Conservation (phyloP, 2,888 invertebrate genomes). For the Leucozona laternaria region DNA sequence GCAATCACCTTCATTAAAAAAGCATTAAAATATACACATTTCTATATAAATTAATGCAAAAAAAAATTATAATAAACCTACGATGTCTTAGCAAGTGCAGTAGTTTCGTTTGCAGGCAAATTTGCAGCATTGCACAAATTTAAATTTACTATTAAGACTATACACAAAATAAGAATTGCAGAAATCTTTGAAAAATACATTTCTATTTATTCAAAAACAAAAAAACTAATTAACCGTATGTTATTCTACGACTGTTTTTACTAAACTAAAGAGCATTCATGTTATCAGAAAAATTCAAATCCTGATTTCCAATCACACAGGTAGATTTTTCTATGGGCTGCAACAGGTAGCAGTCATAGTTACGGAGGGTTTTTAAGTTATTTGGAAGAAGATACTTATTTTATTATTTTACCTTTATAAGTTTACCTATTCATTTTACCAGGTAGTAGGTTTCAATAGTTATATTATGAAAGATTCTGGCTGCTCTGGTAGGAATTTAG, state of each 20-base stretch:
- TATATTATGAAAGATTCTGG: too few relatives aligned
- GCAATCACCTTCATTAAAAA: background rate
- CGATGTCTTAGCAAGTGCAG: conserved; percentile 57
- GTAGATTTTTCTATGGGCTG: background rate
- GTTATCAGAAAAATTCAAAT: background rate
- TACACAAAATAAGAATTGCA: background rate
- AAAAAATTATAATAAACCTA: conserved; percentile 25
- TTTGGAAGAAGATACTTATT: background rate
- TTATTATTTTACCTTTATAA: background rate
- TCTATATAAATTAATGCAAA: too few relatives aligned
- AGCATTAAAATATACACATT: background rate
- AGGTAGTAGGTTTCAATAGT: background rate
- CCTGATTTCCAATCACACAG: background rate
- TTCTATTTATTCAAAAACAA: background rate
- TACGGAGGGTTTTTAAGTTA: background rate
- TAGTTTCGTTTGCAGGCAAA: conserved; percentile 21
- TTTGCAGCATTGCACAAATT: conserved; percentile 30
- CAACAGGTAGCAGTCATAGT: background rate
- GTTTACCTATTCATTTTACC: background rate
- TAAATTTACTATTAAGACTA: background rate
- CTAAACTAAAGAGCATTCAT: background rate
- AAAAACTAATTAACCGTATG: background rate
- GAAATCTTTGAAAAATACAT: conserved; percentile 5
- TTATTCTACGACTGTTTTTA: background rate
- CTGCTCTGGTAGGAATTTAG: too few relatives aligned